phyloP scores from a whole-genome alignment of 2,797 vertebrate genomes.

The Xenentodon cancila region DNA sequence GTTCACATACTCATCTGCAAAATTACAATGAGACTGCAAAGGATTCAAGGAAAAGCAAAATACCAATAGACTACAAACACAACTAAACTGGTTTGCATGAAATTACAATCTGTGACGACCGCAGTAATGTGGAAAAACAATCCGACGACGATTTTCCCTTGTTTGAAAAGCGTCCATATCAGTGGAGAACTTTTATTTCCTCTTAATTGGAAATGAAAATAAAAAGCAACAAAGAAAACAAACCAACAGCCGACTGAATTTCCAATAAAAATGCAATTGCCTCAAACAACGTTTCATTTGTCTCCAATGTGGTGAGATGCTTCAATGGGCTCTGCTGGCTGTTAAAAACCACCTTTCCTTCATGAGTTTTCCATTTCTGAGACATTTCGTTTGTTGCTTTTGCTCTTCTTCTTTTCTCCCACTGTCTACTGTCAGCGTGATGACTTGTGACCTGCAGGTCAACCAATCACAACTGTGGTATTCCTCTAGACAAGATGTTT shows the following conservation, averaged over 20 bases:
- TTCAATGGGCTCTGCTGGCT: constrained; percentile 46
- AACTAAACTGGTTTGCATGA: constrained; percentile 76
- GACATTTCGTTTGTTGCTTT: constrained; percentile 62
- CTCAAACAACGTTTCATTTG: constrained; percentile 66
- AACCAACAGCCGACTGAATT: constrained; percentile 68
- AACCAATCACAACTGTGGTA: constrained; percentile 69
- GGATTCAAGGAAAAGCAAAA: constrained; percentile 76
- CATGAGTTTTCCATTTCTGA: constrained; percentile 36
- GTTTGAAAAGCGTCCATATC: constrained; percentile 60
- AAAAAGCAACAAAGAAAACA: constrained; percentile 66
- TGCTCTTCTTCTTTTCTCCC: constrained; percentile 50
- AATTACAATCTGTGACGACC: constrained; percentile 77
- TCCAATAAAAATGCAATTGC: constrained; percentile 78
- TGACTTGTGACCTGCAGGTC: constrained; percentile 68
- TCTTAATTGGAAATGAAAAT: constrained; percentile 77
- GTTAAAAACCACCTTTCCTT: constrained; percentile 49
- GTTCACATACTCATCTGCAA: constrained; percentile 73
- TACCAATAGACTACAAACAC: constrained; percentile 79
- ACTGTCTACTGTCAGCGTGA: constrained; percentile 57
- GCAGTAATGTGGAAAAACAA: constrained; percentile 67
- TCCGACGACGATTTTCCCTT: constrained; percentile 60
- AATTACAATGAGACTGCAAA: constrained; percentile 78
- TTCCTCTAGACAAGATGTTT: constrained; percentile 56
- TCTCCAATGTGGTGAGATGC: constrained; percentile 50
- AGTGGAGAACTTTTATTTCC: constrained; percentile 67